These are phyloP conservation scores for Arnoldichthys spilopterus DNA, from an alignment of 2,797 vertebrate species.

Conservation along the genomic window DNA sequence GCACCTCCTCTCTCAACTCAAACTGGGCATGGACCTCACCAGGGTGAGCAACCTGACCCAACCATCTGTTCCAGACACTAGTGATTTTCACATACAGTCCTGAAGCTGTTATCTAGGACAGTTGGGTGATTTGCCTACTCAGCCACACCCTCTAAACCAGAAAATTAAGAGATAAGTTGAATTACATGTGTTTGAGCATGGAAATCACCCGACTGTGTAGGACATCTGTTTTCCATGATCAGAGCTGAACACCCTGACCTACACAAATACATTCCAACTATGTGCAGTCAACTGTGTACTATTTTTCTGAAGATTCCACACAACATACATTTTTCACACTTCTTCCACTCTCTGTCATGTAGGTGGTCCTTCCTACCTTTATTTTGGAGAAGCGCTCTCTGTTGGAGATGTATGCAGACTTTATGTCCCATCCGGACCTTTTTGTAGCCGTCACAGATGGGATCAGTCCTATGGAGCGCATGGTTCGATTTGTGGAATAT, in stretches of 20 bases:
- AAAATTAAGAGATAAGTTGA: neutral
- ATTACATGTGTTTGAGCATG: neutral
- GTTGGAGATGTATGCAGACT: slow-evolving; percentile 98
- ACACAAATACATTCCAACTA: too few species aligned
- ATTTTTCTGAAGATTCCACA: neutral
- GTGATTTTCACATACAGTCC: neutral
- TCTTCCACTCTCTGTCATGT: neutral
- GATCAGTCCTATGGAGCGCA: slow-evolving; percentile 87
- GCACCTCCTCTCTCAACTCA: slow-evolving; percentile 97
- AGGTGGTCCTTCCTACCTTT: slow-evolving; percentile 98
- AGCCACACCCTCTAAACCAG: neutral
- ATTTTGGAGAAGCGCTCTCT: slow-evolving; percentile 97
- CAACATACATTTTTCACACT: neutral
- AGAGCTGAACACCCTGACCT: too few species aligned
- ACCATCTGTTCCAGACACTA: slow-evolving; percentile 9
- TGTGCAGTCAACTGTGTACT: neutral
- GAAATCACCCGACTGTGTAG: neutral
- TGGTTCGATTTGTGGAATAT: slow-evolving; percentile 97
- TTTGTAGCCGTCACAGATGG: slow-evolving; percentile 90
- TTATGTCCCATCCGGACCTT: slow-evolving; percentile 97
- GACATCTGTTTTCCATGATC: too few species aligned
- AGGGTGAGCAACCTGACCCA: slow-evolving; percentile 78
- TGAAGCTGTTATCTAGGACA: neutral
- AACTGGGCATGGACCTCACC: slow-evolving; percentile 98
- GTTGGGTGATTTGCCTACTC: neutral